Base-by-base conservation (phyloP, 2,888 invertebrate species). In the Galeopsomyia nigrocyanea region DNA sequence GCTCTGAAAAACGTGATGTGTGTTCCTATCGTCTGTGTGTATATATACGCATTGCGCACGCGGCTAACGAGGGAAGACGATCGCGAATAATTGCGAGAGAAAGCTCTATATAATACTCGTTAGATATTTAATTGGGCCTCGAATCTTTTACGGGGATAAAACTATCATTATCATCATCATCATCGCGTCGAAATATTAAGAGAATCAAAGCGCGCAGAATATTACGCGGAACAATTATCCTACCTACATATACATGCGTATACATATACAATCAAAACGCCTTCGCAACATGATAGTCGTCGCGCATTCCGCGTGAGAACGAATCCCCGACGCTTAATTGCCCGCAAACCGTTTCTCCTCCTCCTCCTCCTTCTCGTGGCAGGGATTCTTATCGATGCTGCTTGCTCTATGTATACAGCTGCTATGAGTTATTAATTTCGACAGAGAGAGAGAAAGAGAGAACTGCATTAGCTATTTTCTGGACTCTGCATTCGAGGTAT, bases 141-240 rank as follows among this genome's bases (percentile, higher is more conserved):
- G n/a, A n/a, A n/a, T n/a, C n/a, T n/a, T n/a, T n/a, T n/a, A n/a
- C n/a, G n/a, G n/a, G 39, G 72, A 68, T 68, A 73, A 68, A 65
- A 69, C 69, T 31, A 58, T 19, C 26, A 57, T 26, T 49, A 60
- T 49, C 47, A 63, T 69, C 51, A 63, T 69, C 51, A 70, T 63
- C 62, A 58, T 71, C 71, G 62, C 71, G 62, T 55, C 75, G 67
- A 75, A 73, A 75, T 75, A 75, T 73, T 73, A 73, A 73, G 70
- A 56, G 73, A 63, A 66, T 73, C 70, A 57, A 53, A 56, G 63
- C 73, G 58, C 49, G 73, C n/a, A n/a, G n/a, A 67, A 72, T 73
- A 69, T 70, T 65, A 70, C 75, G 26, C 26, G 60, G 67, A 67
- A 69, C 73, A 70, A 75, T 75, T 69, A 57, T 13, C 26, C n/a